Base-by-base conservation (phyloP, 2,888 invertebrate genomes). In the Xestobium rufovillosum region DNA sequence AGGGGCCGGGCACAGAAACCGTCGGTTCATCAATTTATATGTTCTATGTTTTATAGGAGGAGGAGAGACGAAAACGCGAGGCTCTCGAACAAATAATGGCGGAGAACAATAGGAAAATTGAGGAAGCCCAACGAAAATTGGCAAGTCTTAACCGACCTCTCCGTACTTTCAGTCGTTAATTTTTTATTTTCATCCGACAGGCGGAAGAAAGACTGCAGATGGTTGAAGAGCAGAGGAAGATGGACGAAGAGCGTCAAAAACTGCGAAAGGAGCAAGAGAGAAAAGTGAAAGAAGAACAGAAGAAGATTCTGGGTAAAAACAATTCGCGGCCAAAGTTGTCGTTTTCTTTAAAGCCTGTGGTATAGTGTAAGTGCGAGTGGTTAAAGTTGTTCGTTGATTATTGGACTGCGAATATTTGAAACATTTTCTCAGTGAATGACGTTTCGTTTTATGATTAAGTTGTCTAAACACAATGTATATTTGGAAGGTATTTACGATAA, bases 91-190 rank as follows among this genome's bases (percentile, higher is more conserved):
- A 81, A 69, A 95, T 95, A 70, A 83, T 95, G 80, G 91, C 90
- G 57, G 95, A 96, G 75, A 96, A 96, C 75, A 94, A 94, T 77
- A 80, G 79, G 69, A 95, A 94, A 73, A 92, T 95, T 52, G 94
- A 95, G 70, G 94, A 95, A 67, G 94, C 94, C 52, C 94, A 94
- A 74, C 82, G 83, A 61, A 92, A 91, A 80, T 73, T 95, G 82
- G 95, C 95, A 66, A 76, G 77, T 71, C 41, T 3, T 17, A 34
- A 12, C 19, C 39, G 36, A 26, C 35, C 26, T 32, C 9, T 36
- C 17, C 6, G 23, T 19, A 19, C 29, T 29, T 27, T 26, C 17
- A 29, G 19, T 17, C 26, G 23, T 31, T 17, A 31, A 34, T 43
- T 38, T 44, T 35, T 34, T 41, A 29, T 12, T 45, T 42, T 45